phyloP scores from a whole-genome alignment of 2,888 invertebrate species.

The Rhimphoctona megacephalus region DNA sequence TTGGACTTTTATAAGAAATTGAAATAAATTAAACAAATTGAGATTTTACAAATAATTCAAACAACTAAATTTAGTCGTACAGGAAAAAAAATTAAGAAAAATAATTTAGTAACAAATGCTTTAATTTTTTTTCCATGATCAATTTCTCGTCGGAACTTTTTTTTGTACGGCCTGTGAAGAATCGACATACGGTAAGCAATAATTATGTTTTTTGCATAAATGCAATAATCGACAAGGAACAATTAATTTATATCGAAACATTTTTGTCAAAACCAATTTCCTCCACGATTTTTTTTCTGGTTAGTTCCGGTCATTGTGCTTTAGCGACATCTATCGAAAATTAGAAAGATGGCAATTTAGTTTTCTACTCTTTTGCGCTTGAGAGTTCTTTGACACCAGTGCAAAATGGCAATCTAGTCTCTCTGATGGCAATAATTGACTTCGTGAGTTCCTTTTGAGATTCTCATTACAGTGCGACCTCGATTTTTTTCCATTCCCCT shows the following conservation, averaged over 20 bases:
- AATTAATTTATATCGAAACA: background rate
- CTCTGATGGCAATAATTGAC: background rate
- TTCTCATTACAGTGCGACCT: no score
- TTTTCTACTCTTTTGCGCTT: background rate
- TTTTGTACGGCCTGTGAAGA: background rate
- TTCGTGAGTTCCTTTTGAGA: background rate
- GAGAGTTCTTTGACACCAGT: background rate
- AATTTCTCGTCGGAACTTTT: background rate
- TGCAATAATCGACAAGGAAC: background rate
- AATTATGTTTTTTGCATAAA: background rate
- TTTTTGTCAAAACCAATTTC: background rate
- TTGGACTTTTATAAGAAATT: background rate
- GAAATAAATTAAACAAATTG: background rate
- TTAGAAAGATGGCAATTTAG: background rate
- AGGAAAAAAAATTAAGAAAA: background rate
- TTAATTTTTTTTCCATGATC: background rate
- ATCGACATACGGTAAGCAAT: background rate
- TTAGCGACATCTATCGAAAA: background rate
- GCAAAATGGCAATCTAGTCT: background rate
- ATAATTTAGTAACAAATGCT: no score
- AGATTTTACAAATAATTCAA: background rate
- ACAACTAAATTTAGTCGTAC: background rate
- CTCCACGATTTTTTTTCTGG: background rate
- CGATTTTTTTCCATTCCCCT: no score
- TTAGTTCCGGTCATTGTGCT: background rate